phyloP scores from a whole-genome alignment of 2,888 invertebrate genomes.

The Diaperis boleti region DNA sequence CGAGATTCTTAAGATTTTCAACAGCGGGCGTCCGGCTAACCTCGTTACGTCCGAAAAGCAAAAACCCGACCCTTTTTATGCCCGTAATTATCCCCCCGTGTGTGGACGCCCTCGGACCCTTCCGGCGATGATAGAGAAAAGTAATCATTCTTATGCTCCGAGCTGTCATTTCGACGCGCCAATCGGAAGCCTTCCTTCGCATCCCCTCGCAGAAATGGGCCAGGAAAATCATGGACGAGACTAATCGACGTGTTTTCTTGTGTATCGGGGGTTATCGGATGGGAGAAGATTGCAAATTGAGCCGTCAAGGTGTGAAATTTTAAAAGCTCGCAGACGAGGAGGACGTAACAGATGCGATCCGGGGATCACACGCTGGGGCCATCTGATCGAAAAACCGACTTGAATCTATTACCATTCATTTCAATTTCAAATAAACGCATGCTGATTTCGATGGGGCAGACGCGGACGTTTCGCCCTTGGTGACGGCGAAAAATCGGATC shows the following conservation, averaged over 20 bases:
- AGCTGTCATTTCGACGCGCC: slow-evolving; percentile 48
- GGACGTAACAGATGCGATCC: slow-evolving; percentile 47
- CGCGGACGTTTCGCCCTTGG: slow-evolving; percentile 3
- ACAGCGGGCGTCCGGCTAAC: slow-evolving; percentile 18
- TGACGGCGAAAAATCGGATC: too few species aligned
- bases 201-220: slow-evolving; percentile 29
- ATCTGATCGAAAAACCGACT: slow-evolving; percentile 60
- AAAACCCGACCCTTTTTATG: slow-evolving; percentile 14
- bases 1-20: slow-evolving; percentile 33
- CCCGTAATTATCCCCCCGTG: slow-evolving; percentile 31
- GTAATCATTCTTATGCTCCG: slow-evolving; percentile 53
- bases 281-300: slow-evolving; percentile 32
- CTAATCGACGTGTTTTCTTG: slow-evolving; percentile 31
- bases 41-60: slow-evolving; percentile 18
- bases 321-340: slow-evolving; percentile 44
- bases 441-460: slow-evolving; percentile 32
- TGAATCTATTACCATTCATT: slow-evolving; percentile 60
- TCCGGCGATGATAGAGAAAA: slow-evolving; percentile 47
- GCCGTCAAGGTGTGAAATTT: slow-evolving; percentile 33
- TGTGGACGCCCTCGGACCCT: slow-evolving; percentile 46
- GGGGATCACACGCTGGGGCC: slow-evolving; percentile 55
- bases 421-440: slow-evolving; percentile 48
- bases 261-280: slow-evolving; percentile 14
- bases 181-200: slow-evolving; percentile 30
- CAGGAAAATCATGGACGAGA: slow-evolving; percentile 29